A percentile compares a stretch with the other conserved stretches of the same genome.
Evolutionary conservation across 2,888 invertebrate genomes (phyloP).

Genomic region (Notodonta dromedarius): DNA sequence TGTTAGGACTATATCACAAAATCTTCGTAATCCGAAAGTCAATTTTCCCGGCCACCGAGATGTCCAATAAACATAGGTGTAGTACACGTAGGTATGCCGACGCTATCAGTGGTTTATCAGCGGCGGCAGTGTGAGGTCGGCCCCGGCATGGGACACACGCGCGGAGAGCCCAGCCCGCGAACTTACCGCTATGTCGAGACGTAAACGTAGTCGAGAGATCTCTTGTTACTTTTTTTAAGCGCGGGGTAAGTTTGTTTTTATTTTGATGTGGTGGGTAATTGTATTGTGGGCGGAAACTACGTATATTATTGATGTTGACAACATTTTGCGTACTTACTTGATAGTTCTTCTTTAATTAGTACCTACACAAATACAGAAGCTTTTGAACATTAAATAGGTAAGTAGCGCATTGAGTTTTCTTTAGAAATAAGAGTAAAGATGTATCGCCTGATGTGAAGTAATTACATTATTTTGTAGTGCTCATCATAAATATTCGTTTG

Average conservation of each 20-base stretch:
- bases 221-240: slow-evolving; percentile 39
- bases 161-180: slow-evolving; percentile 26
- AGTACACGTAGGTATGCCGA: slow-evolving; percentile 16
- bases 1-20: neutral
- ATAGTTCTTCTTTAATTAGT: neutral
- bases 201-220: slow-evolving; percentile 41
- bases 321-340: neutral
- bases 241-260: slow-evolving; percentile 43
- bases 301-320: neutral
- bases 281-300: neutral
- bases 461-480: too few species aligned
- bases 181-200: slow-evolving; percentile 14
- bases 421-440: too few species aligned
- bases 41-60: neutral
- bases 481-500: too few species aligned
- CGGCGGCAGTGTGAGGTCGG: slow-evolving; percentile 41
- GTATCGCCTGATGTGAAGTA: too few species aligned
- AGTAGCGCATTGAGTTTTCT: neutral
- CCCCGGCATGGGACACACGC: slow-evolving; percentile 52
- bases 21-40: neutral
- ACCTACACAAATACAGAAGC: neutral
- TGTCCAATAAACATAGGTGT: slow-evolving; percentile 4
- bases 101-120: slow-evolving; percentile 40
- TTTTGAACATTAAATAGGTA: neutral
- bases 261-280: neutral